A percentile compares a stretch with the other conserved stretches of the same genome.
phyloP scores from a whole-genome alignment of 2,113 vertebrate genomes.

The Pungitius pungitius region DNA sequence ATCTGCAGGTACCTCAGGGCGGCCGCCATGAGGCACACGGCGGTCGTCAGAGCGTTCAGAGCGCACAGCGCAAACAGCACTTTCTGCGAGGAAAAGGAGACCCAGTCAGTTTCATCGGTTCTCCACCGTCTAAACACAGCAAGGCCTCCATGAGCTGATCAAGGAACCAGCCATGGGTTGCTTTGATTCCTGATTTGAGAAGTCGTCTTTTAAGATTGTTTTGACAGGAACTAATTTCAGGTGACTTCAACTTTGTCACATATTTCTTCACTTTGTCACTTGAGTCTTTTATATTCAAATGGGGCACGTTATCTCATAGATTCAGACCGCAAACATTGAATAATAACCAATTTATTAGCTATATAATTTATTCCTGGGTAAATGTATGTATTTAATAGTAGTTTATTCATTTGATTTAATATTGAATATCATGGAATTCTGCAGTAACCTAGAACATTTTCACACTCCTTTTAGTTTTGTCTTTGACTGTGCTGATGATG shows the following conservation, averaged over 20 bases:
- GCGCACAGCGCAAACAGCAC: constrained; percentile 86
- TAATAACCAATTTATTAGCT: not conserved
- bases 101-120: not conserved
- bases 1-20: constrained; percentile 84
- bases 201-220: not conserved
- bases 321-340: no score
- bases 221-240: not conserved
- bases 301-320: no score
- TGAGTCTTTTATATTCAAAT: no score
- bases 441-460: not conserved
- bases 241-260: not conserved
- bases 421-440: not conserved
- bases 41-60: constrained; percentile 85
- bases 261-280: no score
- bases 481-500: not conserved
- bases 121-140: not conserved
- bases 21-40: constrained; percentile 84
- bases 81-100: constrained; percentile 78
- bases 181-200: no score
- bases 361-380: not conserved
- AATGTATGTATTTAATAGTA: not conserved
- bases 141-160: not conserved
- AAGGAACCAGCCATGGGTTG: no score
- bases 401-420: not conserved
- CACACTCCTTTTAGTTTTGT: not conserved